Conservation (phyloP, 2,113 vertebrate genomes). For the Leptosomus discolor region DNA sequence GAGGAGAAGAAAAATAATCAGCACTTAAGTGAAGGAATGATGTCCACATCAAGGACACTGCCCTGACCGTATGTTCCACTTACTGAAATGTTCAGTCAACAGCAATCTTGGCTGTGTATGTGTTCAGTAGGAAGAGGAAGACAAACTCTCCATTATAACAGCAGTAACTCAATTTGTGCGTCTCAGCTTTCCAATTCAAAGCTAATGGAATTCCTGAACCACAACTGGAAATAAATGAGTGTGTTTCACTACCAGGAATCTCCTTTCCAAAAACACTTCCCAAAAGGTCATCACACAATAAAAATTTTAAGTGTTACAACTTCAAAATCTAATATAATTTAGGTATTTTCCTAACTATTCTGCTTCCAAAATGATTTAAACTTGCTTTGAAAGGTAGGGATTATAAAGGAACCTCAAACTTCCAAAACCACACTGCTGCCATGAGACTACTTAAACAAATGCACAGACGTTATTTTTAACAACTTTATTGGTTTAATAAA, state of each 20-base stretch:
- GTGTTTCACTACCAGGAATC: not conserved
- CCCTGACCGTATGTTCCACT: not conserved
- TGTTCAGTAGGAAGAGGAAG: not conserved
- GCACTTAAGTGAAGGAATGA: not conserved
- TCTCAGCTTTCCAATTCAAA: not conserved
- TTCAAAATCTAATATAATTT: not conserved
- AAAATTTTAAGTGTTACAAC: not conserved
- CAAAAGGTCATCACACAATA: not conserved
- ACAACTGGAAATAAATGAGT: not conserved
- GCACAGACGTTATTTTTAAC: not conserved
- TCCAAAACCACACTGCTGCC: not conserved
- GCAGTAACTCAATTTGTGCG: not conserved
- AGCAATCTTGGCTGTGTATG: not conserved
- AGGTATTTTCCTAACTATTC: not conserved
- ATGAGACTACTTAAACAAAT: not conserved
- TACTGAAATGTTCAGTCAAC: not conserved
- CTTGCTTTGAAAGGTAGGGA: not conserved
- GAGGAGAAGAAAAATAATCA: not conserved
- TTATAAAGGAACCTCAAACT: not conserved
- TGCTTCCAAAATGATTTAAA: not conserved
- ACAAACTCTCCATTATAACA: not conserved
- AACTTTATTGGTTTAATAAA: conserved; percentile 72
- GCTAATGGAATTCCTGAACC: not conserved
- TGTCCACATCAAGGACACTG: not conserved
- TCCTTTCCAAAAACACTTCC: not conserved